Evolutionary conservation across 2,888 invertebrate genomes (phyloP).

Genomic region (Spilosoma lubricipeda): DNA sequence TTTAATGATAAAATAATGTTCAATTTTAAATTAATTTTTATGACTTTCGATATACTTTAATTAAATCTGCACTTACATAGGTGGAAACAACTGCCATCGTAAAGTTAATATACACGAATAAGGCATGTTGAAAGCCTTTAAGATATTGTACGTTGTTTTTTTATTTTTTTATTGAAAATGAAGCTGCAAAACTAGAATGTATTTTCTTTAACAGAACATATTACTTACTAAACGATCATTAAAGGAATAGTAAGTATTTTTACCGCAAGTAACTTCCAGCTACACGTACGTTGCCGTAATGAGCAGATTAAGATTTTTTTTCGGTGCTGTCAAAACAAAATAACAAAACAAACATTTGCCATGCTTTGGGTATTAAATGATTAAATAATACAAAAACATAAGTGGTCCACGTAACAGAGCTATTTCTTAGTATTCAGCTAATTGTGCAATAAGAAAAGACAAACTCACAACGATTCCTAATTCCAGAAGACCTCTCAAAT

Average conservation of each 20-base stretch:
- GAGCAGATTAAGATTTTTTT: not conserved
- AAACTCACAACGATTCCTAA: conserved; percentile 58
- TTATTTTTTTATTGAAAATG: too few species aligned
- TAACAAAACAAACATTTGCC: too few species aligned
- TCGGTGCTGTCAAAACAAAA: not conserved
- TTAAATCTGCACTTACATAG: too few species aligned
- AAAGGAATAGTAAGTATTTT: not conserved
- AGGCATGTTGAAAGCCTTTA: too few species aligned
- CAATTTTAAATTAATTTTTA: too few species aligned
- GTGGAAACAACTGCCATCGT: too few species aligned
- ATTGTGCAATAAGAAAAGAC: conserved; percentile 28
- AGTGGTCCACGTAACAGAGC: conserved; percentile 1
- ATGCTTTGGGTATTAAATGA: conserved; percentile 6
- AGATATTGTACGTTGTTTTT: too few species aligned
- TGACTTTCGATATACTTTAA: too few species aligned
- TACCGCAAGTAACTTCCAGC: not conserved
- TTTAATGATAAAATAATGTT: too few species aligned
- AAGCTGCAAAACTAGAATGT: too few species aligned
- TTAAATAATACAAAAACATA: conserved; percentile 2
- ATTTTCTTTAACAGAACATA: too few species aligned
- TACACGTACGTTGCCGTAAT: not conserved
- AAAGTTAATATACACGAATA: too few species aligned
- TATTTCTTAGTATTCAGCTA: conserved; percentile 9
- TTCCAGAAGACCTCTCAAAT: conserved; percentile 68
- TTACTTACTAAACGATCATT: not conserved